phyloP scores from a whole-genome alignment of 2,888 invertebrate species.

The Leucophenga maculata region DNA sequence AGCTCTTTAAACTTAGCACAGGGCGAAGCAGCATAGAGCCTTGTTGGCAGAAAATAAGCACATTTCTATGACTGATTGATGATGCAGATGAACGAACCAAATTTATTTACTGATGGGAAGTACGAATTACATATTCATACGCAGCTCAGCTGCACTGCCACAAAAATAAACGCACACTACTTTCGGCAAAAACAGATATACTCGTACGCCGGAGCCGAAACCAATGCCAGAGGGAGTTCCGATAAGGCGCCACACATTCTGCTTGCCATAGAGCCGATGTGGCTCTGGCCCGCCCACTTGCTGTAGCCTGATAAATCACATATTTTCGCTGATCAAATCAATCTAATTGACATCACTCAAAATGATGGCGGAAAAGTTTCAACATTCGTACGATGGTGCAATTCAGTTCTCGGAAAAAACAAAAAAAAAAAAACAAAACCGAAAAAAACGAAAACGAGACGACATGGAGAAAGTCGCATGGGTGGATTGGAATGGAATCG shows the following conservation, averaged over 20 bases:
- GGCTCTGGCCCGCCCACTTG: conserved; percentile 53
- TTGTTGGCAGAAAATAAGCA: too few species aligned
- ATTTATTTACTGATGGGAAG: conserved; percentile 32
- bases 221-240: neutral
- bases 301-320: conserved; percentile 69
- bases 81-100: conserved; percentile 49
- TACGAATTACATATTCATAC: conserved; percentile 63
- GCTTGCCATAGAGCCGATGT: neutral
- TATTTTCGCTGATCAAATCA: conserved; percentile 72
- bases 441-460: conserved; percentile 26
- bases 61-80: conserved; percentile 66
- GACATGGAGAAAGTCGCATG: neutral
- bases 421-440: conserved; percentile 62
- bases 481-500: conserved; percentile 17
- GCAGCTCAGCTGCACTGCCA: conserved; percentile 43
- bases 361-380: conserved; percentile 68
- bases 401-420: conserved; percentile 41
- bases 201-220: neutral
- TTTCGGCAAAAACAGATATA: neutral
- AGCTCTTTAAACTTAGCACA: neutral
- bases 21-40: conserved; percentile 4
- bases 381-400: conserved; percentile 50
- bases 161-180: conserved; percentile 11
- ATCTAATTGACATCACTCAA: conserved; percentile 73
- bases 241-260: neutral